Base-by-base conservation (phyloP, 2,797 vertebrate species). In the Sparus aurata region DNA sequence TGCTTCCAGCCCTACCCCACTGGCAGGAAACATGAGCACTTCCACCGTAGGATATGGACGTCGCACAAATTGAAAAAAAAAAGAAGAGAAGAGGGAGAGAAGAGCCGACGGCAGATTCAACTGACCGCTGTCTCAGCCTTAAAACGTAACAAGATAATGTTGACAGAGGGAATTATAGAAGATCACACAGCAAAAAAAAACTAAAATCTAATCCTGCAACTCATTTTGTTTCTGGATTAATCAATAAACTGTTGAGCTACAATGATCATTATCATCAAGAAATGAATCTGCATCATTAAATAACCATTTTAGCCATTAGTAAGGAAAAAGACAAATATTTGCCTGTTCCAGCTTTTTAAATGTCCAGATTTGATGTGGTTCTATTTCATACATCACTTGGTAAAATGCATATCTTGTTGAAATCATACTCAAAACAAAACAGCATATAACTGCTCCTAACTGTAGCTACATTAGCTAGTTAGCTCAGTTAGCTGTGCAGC, bases 1-100 rank as follows among this genome's bases (percentile, higher is more conserved):
- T 96, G 95, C 92, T 94, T 92, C 87, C 92, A 95, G 87, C 91
- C 91, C 92, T 94, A 91, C 93, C 93, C 91, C 92, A 92, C 91
- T 93, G 94, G 91, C 94, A 94, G 92, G 90, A 89, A 92, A 93
- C 91, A 92, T 82, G 91, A 93, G 91, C 91, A 91, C 89, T 90
- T 92, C 90, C 93, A 90, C 85, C 82, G 83, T 90, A 93, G 92
- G 90, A 91, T 90, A 93, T 75, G 91, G 91, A 93, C 84, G 88
- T 89, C 88, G 84, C 88, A 93, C 90, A 87, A 82, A 84, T 72
- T 87, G 20, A 72, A 73, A 54, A 58, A 73, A 70, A 47, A n/a
- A 46, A 22, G 34, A 38, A 38, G 34, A 34, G 30, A 34, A 34
- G 34, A 38, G 38, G 9, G 38, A 38, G 22, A 75, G 17, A 73